Conservation (phyloP, 1,140 invertebrate genomes). For the Ericerus pela region DNA sequence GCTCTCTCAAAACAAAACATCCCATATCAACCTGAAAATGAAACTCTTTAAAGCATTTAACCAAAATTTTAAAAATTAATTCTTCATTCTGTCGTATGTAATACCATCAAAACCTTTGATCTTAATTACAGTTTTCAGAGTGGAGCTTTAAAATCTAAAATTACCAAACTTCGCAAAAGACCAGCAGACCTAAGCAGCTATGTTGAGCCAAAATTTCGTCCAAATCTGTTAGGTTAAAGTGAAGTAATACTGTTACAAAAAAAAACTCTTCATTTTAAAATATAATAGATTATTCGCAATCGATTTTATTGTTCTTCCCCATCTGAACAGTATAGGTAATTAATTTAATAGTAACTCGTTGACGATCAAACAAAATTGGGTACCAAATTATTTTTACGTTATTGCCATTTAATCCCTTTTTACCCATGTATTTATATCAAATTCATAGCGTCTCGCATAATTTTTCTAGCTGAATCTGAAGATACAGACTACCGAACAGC, state of each 20-base stretch:
- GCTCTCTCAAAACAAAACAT: no score
- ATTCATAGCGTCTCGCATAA: neutral
- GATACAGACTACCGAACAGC: neutral
- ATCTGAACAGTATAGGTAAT: constrained; percentile 9
- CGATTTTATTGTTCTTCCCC: no score
- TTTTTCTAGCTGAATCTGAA: neutral
- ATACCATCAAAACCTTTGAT: no score
- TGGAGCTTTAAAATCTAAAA: no score
- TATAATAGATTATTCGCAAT: neutral
- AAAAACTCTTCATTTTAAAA: neutral
- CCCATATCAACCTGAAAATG: constrained; percentile 15
- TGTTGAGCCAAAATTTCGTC: constrained; percentile 13
- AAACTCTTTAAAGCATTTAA: no score
- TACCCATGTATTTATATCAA: neutral
- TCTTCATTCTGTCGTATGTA: constrained; percentile 6
- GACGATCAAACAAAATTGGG: neutral
- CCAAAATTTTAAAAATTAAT: constrained; percentile 13
- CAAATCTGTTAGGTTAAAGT: neutral
- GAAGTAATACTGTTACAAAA: constrained; percentile 2
- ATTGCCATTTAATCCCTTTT: neutral
- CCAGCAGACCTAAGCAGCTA: no score
- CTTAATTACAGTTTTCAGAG: no score
- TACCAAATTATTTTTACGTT: neutral
- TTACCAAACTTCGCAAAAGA: no score
- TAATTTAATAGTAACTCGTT: neutral